A percentile compares a stretch with the other conserved stretches of the same genome.
Evolutionary conservation across 2,113 vertebrate species (phyloP).

Genomic region (Gopherus flavomarginatus): DNA sequence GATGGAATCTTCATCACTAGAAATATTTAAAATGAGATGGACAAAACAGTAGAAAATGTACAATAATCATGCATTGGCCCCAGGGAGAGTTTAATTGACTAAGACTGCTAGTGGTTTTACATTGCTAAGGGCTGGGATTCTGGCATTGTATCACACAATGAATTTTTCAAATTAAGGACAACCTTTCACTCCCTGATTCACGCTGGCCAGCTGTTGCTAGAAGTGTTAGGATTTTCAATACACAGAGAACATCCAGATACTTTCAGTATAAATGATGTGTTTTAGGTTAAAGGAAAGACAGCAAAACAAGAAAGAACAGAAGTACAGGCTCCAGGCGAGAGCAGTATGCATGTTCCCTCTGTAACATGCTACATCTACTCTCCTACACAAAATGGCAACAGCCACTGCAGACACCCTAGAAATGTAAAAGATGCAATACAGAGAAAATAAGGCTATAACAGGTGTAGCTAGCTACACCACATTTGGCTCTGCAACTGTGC

Average conservation of each 20-base stretch:
- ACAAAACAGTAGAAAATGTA: neutral
- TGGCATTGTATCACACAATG: accelerated
- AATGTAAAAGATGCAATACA: neutral
- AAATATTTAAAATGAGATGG: neutral
- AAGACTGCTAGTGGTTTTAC: neutral
- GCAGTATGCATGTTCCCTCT: neutral
- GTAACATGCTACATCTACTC: neutral
- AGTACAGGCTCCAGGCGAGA: no score
- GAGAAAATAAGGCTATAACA: neutral
- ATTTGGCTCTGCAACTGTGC: neutral
- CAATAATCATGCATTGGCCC: neutral
- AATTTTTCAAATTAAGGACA: neutral
- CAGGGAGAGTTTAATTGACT: neutral
- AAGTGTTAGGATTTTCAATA: neutral
- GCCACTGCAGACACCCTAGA: neutral
- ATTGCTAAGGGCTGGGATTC: neutral
- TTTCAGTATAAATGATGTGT: neutral
- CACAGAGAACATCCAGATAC: neutral
- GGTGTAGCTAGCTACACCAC: neutral
- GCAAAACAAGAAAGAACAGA: neutral
- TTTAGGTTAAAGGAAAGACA: neutral
- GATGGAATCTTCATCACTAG: neutral
- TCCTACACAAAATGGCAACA: neutral
- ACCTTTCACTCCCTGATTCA: neutral
- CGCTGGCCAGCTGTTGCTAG: neutral